Evolutionary conservation across 2,888 invertebrate genomes (phyloP), one percentile per base, ranked within the genome.

Genomic region (Sphinx pinastri): DNA sequence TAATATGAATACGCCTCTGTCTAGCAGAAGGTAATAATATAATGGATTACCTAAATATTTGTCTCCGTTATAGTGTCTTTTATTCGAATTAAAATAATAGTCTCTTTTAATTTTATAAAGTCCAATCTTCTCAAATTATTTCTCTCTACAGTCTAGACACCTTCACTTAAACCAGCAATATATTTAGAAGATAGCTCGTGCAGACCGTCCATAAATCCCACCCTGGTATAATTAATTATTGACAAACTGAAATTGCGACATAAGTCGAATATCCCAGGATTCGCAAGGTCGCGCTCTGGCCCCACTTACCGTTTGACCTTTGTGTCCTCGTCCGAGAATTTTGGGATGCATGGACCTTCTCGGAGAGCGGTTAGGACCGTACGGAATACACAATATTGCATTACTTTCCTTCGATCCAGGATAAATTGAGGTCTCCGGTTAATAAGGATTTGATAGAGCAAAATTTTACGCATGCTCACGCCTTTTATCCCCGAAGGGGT

Each of bases 291-390:
- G 47, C 47, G 16, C 47, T 47, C 19, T 45, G 45, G n/a, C 66
- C 47, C 47, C 19, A 45, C n/a, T 45, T 38, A 54, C 11, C 52
- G 52, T 67, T 57, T 68, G 47, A 68, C 57, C 68, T 68, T 31
- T 52, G 10, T 52, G 10, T 67, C 6, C 38, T 38, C 38, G 67
- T 13, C 19, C n/a, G 19, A 45, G 58, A 58, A 58, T 58, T 31
- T 58, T 14, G 31, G 63, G 49, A 63, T 63, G 19, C 63, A 63
- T 19, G 14, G 19, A 16, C 63, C 14, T 49, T 47, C 63, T 16
- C 47, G 45, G 11, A 16, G 12, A 47, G 60, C 49, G 16, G 16
- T 19, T 49, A 13, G 57, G 13, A 57, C 19, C 10, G 60, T 16
- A 16, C 16, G 47, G 19, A 49, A 63, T 49, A 63, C 13, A 13